Base-by-base conservation (phyloP, 2,888 invertebrate genomes). In the Stegophylla sp. region DNA sequence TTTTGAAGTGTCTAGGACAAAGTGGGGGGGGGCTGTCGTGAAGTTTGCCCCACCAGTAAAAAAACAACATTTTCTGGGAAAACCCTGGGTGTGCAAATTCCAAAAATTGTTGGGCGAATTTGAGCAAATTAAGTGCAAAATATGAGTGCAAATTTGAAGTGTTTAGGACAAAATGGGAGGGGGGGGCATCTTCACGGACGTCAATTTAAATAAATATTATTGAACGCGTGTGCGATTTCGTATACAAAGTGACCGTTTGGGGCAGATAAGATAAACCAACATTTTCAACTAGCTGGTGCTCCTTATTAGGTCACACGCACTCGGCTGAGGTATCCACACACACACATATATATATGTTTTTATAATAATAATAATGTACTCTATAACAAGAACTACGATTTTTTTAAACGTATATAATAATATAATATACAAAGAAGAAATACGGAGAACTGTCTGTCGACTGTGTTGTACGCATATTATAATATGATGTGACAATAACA, bases 51-150 rank as follows among this genome's bases (percentile, higher is more conserved):
- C n/a, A n/a, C n/a, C n/a, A n/a, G n/a, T n/a, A n/a, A n/a, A n/a
- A n/a, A n/a, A n/a, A n/a, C n/a, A n/a, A n/a, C n/a, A n/a, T n/a
- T n/a, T n/a, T n/a, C n/a, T n/a, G n/a, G n/a, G n/a, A n/a, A n/a
- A n/a, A n/a, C n/a, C n/a, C n/a, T n/a, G n/a, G n/a, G n/a, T n/a
- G n/a, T n/a, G n/a, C n/a, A n/a, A n/a, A n/a, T n/a, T n/a, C n/a
- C n/a, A n/a, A n/a, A n/a, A n/a, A n/a, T n/a, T n/a, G n/a, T n/a
- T n/a, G n/a, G n/a, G n/a, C n/a, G n/a, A n/a, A n/a, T n/a, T n/a
- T n/a, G n/a, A n/a, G n/a, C n/a, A n/a, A n/a, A n/a, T 45, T 4
- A 82, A 34, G 83, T 17, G 81, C 41, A 56, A 10, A 66, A 67
- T 23, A 20, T 71, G 34, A 71, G n/a, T n/a, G n/a, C n/a, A n/a